Conservation (phyloP, 2,888 invertebrate genomes). For the Philonicus albiceps region DNA sequence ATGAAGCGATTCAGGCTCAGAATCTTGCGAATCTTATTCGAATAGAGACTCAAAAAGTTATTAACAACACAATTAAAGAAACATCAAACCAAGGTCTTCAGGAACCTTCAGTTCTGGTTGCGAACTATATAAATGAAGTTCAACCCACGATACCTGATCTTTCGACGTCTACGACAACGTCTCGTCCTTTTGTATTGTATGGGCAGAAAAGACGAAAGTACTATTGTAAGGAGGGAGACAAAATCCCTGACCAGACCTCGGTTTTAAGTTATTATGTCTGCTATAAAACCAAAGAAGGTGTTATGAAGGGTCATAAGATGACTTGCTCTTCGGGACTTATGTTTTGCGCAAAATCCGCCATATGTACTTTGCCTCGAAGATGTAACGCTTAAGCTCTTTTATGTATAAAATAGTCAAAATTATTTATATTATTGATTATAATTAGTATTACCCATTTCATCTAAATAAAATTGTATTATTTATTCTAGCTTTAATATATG, state of each 20-base stretch:
- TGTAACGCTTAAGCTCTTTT: conserved; percentile 52
- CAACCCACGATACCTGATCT: not conserved
- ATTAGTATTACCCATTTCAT: not conserved
- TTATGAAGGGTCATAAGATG: conserved; percentile 64
- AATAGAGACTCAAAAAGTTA: conserved; percentile 47
- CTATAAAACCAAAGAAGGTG: conserved; percentile 59
- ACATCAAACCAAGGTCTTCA: not conserved
- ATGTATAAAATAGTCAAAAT: not conserved
- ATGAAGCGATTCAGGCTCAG: conserved; percentile 57
- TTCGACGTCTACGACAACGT: conserved; percentile 37
- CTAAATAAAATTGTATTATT: not conserved
- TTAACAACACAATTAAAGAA: conserved; percentile 31
- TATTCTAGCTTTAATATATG: not conserved
- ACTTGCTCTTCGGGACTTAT: conserved; percentile 63
- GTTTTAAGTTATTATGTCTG: conserved; percentile 65
- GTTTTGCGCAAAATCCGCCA: conserved; percentile 63
- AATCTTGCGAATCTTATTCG: conserved; percentile 57
- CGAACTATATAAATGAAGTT: not conserved
- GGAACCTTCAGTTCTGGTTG: conserved; percentile 23
- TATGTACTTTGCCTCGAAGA: conserved; percentile 62
- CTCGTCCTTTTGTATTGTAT: conserved; percentile 18
- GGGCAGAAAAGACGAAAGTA: conserved; percentile 57
- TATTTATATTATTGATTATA: not conserved
- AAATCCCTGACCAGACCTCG: conserved; percentile 64
- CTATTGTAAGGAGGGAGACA: conserved; percentile 64